Conservation (phyloP, 2,888 invertebrate genomes). For the Lydus trimaculatus region DNA sequence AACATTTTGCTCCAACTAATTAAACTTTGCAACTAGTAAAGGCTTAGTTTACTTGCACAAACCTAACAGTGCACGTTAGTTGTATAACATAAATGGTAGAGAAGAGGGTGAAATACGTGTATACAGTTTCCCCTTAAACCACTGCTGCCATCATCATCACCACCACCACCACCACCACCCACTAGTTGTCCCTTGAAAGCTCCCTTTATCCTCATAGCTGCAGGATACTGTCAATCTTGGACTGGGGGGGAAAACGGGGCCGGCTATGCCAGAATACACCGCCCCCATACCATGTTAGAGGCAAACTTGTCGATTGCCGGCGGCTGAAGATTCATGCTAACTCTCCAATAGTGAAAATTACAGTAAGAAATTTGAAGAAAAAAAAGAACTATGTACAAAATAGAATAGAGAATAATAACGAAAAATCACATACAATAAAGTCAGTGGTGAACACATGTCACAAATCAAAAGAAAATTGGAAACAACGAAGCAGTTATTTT, state of each 20-base stretch:
- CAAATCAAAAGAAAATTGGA: background rate
- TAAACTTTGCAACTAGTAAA: conserved; percentile 61
- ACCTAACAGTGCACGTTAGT: background rate
- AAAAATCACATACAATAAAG: background rate
- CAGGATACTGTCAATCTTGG: conserved; percentile 57
- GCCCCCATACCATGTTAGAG: conserved; percentile 13
- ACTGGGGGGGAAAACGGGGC: conserved; percentile 36
- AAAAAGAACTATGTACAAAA: background rate
- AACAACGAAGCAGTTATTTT: background rate
- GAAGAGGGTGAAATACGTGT: conserved; percentile 18
- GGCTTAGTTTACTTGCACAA: conserved; percentile 55
- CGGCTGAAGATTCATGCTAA: background rate
- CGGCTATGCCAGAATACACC: conserved; percentile 10
- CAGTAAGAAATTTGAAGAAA: background rate
- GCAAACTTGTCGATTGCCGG: conserved; percentile 11
- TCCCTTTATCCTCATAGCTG: conserved; percentile 55
- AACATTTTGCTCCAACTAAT: conserved; percentile 60
- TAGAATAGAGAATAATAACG: background rate
- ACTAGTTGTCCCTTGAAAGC: conserved; percentile 36
- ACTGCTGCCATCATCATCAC: conserved; percentile 30
- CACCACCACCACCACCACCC: conserved; percentile 35
- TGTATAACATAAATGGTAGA: conserved; percentile 11
- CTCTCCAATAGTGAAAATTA: conserved; percentile 5
- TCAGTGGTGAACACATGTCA: background rate
- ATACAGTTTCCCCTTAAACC: conserved; percentile 23